Evolutionary conservation across 2,888 invertebrate species (phyloP), one percentile per base, ranked within the genome.

Genomic region (Callyntrura sp.): DNA sequence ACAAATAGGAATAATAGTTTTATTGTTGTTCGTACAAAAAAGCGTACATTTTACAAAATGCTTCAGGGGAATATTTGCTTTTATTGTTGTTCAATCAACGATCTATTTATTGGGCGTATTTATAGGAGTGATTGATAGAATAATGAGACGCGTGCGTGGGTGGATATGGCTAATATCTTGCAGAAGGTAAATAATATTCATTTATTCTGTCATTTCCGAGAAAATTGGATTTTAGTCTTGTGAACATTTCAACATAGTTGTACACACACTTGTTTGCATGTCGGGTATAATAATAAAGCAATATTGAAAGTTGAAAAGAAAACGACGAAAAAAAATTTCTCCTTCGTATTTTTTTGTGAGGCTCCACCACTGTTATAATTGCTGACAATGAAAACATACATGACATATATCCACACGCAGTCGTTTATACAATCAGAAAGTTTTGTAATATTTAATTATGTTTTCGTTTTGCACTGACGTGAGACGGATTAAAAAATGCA

Each of bases 161-260:
- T 76, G 48, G 48, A 43, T 20, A n/a, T 12, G 57, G 17, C 14
- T 45, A 8, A 14, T 25, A 45, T n/a, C n/a, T 45, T 14, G 60
- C 43, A 2, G 62, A 62, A 23, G 2, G 3, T 35, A 35, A 35
- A 35, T 35, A 35, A 35, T 35, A 4, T 35, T 4, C 6, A 4
- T 14, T 78, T 76, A 23, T 28, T 25, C 76, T 85, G 85, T 60
- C 85, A 57, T 73, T 85, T 85, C 85, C 85, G 85, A 85, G 85
- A 76, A 85, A 76, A 85, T 73, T 70, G 57, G 70, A 70, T 70
- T 84, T 45, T 43, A 65, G n/a, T n/a, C n/a, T n/a, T n/a, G n/a
- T n/a, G n/a, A n/a, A n/a, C n/a, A n/a, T n/a, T n/a, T n/a, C n/a
- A n/a, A n/a, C n/a, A n/a, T n/a, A n/a, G n/a, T n/a, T n/a, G n/a